Percentiles rank a stretch among this genome's conserved stretches.
These are phyloP conservation scores for Drosophila sp. DNA, from an alignment of 1,140 invertebrate species.

Conservation along the genomic window DNA sequence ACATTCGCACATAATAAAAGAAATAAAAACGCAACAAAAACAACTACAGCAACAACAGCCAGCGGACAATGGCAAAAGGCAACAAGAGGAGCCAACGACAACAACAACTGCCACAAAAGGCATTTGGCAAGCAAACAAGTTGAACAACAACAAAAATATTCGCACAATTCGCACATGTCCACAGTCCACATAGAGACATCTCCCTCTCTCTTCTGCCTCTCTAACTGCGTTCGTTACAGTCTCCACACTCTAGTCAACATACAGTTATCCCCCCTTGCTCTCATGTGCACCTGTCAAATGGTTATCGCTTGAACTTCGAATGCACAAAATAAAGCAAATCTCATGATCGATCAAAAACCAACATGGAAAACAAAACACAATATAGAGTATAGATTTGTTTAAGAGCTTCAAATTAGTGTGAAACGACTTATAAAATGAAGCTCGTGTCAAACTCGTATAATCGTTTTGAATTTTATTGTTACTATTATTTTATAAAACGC, in stretches of 20 bases:
- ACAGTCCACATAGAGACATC: slow-evolving; percentile 27
- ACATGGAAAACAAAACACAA: background rate
- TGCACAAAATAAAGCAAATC: background rate
- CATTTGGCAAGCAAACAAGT: slow-evolving; percentile 73
- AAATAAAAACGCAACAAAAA: slow-evolving; percentile 76
- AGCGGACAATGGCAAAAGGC: slow-evolving; percentile 75
- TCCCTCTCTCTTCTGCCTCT: slow-evolving; percentile 1
- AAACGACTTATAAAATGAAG: no score
- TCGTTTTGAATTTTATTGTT: no score
- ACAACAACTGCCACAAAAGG: slow-evolving; percentile 47
- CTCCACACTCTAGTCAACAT: background rate
- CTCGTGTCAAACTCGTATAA: no score
- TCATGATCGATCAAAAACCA: background rate
- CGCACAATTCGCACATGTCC: slow-evolving; percentile 44
- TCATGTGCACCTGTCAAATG: slow-evolving; percentile 34
- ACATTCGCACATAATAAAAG: slow-evolving; percentile 80
- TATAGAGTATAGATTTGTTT: background rate
- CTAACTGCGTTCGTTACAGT: background rate
- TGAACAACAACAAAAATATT: slow-evolving; percentile 56
- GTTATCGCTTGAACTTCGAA: slow-evolving; percentile 12
- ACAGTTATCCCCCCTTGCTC: slow-evolving; percentile 21
- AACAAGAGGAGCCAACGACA: slow-evolving; percentile 68
- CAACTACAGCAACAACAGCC: slow-evolving; percentile 49
- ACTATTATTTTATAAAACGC: no score
- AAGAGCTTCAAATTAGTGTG: background rate